Base-by-base conservation (phyloP, 2,888 invertebrate genomes). In the Tenodera sinensis region DNA sequence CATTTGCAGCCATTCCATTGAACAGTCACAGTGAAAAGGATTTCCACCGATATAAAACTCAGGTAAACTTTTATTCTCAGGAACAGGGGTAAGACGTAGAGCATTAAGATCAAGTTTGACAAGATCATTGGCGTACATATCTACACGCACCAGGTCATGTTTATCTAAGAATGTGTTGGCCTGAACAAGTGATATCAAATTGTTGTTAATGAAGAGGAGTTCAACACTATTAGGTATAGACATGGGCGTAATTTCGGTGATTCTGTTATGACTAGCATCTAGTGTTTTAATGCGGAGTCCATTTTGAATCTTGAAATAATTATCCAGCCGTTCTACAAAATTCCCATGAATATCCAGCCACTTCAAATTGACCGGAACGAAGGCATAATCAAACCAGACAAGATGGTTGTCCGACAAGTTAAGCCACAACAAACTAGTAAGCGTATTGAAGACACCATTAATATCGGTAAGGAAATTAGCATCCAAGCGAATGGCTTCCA, bases 11-110 rank as follows among this genome's bases (percentile, higher is more conserved):
- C 98, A 99, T 93, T 98, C 98, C 98, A 98, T 98, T 91, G 97
- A 96, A 94, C 99, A 98, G 93, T 98, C 98, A 94, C 98, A 99
- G 92, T 97, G 96, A 94, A 98, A 98, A 25, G 98, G 98, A 93
- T 99, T 99, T 86, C 97, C 97, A 90, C 97, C 98, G 91, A 98
- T 95, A 93, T 97, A 98, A 93, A 98, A 97, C 93, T 98, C 97
- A 0, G 98, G 98, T 91, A 97, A 94, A 27, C 96, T 95, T 92
- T 96, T 96, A 91, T 96, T 96, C 86, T 94, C 94, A 28, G 96
- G 95, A 91, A 97, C 96, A 88, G 96, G 95, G n/a, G 96, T 95
- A 91, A 98, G 94, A 89, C 97, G 95, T 91, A 98, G 94, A 91
- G 97, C 96, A 92, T 97, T 97, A 91, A 98, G 93, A 91, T 98